A percentile compares a stretch with the other conserved stretches of the same genome.
These are phyloP conservation scores for Amiota mariae DNA, from an alignment of 2,888 invertebrate species.

Conservation along the genomic window DNA sequence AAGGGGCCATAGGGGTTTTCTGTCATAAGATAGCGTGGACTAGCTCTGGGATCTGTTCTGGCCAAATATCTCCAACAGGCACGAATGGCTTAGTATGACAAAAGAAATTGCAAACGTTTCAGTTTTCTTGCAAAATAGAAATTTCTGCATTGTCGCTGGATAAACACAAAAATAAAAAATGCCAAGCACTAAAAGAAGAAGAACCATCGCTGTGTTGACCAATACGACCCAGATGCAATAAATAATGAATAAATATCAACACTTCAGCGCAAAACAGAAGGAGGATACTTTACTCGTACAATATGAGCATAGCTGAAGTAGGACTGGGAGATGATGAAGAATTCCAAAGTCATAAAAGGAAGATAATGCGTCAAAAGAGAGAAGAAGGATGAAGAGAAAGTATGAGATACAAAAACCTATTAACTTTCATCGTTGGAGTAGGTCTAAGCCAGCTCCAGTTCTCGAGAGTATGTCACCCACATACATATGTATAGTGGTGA, in stretches of 20 bases:
- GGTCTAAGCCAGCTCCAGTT: slow-evolving; percentile 3
- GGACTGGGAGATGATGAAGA: not conserved
- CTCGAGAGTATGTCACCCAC: slow-evolving; percentile 13
- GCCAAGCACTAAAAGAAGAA: not conserved
- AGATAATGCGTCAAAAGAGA: not conserved
- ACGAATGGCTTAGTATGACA: not conserved
- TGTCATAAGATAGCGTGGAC: not conserved
- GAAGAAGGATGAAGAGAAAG: not conserved
- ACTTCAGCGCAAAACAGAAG: slow-evolving; percentile 20
- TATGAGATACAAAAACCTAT: slow-evolving; percentile 13
- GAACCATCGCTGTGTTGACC: slow-evolving; percentile 9
- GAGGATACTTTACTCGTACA: too few species aligned
- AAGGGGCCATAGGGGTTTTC: too few species aligned
- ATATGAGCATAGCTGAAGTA: too few species aligned
- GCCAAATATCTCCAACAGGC: not conserved
- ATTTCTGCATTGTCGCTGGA: not conserved
- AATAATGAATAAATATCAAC: slow-evolving; percentile 32
- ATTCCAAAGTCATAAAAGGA: not conserved
- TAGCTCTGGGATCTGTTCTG: not conserved
- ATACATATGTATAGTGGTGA: not conserved
- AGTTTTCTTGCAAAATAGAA: not conserved
- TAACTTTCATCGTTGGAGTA: slow-evolving; percentile 26
- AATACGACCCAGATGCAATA: slow-evolving; percentile 26
- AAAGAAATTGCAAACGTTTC: slow-evolving; percentile 7
- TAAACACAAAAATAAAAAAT: slow-evolving; percentile 1